Conservation (phyloP, 2,797 vertebrate species). For the Halcyon badia region DNA sequence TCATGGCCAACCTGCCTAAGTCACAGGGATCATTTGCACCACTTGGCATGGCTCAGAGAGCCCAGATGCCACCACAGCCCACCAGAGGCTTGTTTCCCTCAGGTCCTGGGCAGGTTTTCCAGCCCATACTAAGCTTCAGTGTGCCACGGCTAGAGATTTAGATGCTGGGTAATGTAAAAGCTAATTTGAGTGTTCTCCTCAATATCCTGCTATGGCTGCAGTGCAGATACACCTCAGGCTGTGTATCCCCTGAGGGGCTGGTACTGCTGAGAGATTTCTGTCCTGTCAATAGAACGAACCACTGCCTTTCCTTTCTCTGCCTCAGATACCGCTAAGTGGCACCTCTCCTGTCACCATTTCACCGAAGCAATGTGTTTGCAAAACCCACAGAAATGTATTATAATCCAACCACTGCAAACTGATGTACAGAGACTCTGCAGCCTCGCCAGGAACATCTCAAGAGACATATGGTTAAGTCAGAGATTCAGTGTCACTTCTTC, state of each 20-base stretch:
- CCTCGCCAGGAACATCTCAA: not conserved
- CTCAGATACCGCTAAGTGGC: not conserved
- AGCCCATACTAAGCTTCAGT: not conserved
- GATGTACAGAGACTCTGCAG: not conserved
- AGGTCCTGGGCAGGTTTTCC: not conserved
- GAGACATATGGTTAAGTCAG: not conserved
- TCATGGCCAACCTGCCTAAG: not conserved
- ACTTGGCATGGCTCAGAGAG: fast-evolving
- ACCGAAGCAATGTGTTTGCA: not conserved
- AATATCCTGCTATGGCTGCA: not conserved
- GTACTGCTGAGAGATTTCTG: not conserved
- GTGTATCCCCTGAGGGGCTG: not conserved
- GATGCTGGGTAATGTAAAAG: not conserved
- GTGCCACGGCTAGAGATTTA: not conserved
- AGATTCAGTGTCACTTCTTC: not conserved
- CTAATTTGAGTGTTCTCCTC: not conserved
- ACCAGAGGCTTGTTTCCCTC: not conserved
- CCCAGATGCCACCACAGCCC: not conserved
- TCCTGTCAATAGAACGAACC: not conserved
- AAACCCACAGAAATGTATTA: not conserved
- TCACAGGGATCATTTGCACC: not conserved
- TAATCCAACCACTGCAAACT: not conserved
- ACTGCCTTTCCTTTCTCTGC: not conserved
- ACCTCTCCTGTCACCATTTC: not conserved
- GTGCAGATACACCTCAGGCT: not conserved